These are phyloP conservation scores for Vulpes ferrilata DNA, from an alignment of 2,113 vertebrate species.

Conservation along the genomic window DNA sequence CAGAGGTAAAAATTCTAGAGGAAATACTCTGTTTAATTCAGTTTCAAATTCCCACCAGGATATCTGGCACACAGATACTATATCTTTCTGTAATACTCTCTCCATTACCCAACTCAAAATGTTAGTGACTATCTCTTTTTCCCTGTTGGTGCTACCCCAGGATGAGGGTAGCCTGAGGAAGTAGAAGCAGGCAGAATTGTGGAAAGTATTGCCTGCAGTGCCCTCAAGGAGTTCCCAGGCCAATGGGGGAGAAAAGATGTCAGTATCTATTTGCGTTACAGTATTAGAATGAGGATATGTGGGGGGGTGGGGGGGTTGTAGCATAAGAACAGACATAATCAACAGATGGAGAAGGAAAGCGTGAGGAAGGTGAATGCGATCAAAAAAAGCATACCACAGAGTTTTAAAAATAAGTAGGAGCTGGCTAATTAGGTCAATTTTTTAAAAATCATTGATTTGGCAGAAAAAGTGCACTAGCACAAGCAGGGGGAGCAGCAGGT, in stretches of 20 bases:
- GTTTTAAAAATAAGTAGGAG: neutral
- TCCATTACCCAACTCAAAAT: neutral
- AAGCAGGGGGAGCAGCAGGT: too few species aligned
- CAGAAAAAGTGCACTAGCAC: too few species aligned
- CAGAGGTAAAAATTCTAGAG: neutral
- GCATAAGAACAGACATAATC: neutral
- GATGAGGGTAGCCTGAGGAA: neutral
- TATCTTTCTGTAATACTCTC: neutral
- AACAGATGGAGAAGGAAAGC: neutral
- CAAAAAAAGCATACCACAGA: neutral
- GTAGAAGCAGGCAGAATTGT: neutral
- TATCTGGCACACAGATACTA: neutral
- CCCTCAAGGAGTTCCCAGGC: neutral
- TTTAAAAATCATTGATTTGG: too few species aligned
- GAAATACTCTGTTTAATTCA: neutral
- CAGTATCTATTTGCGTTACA: neutral
- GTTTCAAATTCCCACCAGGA: neutral
- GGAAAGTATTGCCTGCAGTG: neutral
- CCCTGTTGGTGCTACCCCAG: neutral
- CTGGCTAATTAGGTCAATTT: neutral
- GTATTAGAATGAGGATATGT: neutral
- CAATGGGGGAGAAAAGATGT: neutral
- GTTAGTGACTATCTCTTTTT: neutral
- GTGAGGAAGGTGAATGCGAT: neutral
- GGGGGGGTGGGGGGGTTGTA: neutral